Evolutionary conservation across 2,888 invertebrate genomes (phyloP).

Genomic region (Ichneumon xanthorius): DNA sequence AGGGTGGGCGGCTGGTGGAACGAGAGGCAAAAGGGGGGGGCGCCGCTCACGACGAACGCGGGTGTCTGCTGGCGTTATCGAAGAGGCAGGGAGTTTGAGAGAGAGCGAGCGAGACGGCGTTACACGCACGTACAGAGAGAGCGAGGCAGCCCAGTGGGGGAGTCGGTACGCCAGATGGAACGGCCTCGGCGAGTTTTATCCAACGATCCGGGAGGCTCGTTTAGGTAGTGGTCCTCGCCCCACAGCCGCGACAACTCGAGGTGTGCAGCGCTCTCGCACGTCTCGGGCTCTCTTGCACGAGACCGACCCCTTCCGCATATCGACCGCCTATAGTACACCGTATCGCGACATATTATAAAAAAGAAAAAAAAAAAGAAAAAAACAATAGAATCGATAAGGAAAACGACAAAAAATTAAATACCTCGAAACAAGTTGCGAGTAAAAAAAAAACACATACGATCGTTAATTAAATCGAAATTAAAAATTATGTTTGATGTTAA

Average conservation of each 20-base stretch:
- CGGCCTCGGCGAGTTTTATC: constrained; percentile 82
- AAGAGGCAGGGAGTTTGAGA: constrained; percentile 10
- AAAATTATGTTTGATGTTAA: neutral
- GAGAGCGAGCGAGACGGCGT: constrained; percentile 24
- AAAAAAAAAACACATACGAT: neutral
- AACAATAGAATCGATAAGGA: neutral
- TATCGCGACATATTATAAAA: constrained; percentile 38
- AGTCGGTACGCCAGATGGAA: constrained; percentile 82
- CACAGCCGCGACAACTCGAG: constrained; percentile 80
- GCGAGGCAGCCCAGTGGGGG: constrained; percentile 71
- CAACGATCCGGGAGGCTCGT: constrained; percentile 84
- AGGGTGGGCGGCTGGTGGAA: constrained; percentile 52
- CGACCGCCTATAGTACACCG: constrained; percentile 63
- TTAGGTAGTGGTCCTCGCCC: constrained; percentile 84
- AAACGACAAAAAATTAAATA: neutral
- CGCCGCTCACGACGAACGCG: constrained; percentile 30
- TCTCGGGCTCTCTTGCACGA: constrained; percentile 35
- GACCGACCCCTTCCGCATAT: constrained; percentile 66
- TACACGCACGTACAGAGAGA: neutral
- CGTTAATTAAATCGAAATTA: neutral
- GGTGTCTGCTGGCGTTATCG: constrained; percentile 38
- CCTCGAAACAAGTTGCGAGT: neutral
- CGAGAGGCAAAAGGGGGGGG: neutral
- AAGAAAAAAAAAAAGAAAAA: neutral
- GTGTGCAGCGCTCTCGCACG: constrained; percentile 55